Base-by-base conservation (phyloP, 2,797 vertebrate genomes). In the Macropodus opercularis region DNA sequence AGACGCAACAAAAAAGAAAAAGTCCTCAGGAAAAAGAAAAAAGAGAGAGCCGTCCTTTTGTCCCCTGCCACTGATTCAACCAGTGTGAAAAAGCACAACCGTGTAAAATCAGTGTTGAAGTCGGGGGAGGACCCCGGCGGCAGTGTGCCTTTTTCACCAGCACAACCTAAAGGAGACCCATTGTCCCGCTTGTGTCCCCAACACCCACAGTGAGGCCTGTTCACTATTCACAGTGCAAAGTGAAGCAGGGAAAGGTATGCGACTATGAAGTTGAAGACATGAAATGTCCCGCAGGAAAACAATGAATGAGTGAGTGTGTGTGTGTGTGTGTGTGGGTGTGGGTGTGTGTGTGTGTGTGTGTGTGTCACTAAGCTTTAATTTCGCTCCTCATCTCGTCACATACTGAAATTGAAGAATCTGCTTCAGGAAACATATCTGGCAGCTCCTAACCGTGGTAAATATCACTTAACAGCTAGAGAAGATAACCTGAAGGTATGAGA, bases 101-200 rank as follows among this genome's bases (percentile, higher is more conserved):
- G 91, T 94, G 91, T 92, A 92, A 93, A 93, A 93, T 93, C 85
- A 87, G 89, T 69, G 80, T 73, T 77, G 86, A 87, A 92, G 86
- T 88, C 75, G 89, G 87, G 90, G 90, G 90, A 87, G 89, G 89
- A 90, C 74, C 90, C 85, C 77, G 50, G 77, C 71, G 43, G 77
- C 80, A 58, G 78, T 50, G 83, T 73, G 84, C 60, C 81, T 90
- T 92, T 85, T 87, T 75, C 80, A 80, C 64, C 48, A 19, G 68
- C 12, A 8, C 67, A 68, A 81, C 81, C 84, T 85, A 76, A 91
- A 92, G 86, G 80, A 87, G 75, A 75, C 32, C 79, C 82, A 87
- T 93, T 93, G 92, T 93, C 63, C 74, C 69, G 40, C 51, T 75
- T 72, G 85, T 73, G 81, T 85, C 81, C 86, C 79, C 84, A 77